Evolutionary conservation across 64 coral and sea anemone genomes (phyloP).

Genomic region (Trachythela sp.): DNA sequence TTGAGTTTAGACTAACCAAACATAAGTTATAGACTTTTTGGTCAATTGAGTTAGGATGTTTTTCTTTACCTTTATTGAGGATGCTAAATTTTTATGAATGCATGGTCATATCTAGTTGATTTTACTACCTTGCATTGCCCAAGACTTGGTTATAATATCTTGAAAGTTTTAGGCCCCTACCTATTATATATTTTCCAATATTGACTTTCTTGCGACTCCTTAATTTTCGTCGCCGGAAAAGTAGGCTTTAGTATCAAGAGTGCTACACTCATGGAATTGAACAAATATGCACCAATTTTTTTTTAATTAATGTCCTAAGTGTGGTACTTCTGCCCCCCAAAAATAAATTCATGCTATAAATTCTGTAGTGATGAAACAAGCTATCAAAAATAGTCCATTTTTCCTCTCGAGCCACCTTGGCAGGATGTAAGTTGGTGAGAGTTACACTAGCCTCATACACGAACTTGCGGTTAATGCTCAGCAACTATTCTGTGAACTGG

Average conservation of each 20-base stretch:
- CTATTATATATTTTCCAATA: conserved; percentile 34
- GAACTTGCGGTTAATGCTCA: no score
- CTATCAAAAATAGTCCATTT: background rate
- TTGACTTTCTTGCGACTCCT: background rate
- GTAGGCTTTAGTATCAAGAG: background rate
- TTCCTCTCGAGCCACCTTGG: background rate
- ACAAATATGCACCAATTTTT: background rate
- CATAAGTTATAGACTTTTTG: conserved; percentile 35
- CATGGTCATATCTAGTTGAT: no score
- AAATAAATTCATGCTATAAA: background rate
- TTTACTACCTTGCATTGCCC: conserved; percentile 49
- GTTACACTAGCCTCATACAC: no score
- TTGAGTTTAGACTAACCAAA: background rate
- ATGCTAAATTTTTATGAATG: no score
- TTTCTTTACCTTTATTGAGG: no score
- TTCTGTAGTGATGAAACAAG: background rate
- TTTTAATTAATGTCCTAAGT: background rate
- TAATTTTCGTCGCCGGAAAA: background rate
- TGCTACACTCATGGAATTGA: background rate
- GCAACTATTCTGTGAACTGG: no score
- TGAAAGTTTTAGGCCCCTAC: conserved; percentile 35
- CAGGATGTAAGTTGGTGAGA: no score
- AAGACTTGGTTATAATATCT: background rate
- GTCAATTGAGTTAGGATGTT: background rate
- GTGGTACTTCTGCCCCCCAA: background rate